Percentiles rank a stretch among this genome's conserved stretches.
phyloP scores from a whole-genome alignment of 2,113 vertebrate genomes.

The Seriola dumerili region DNA sequence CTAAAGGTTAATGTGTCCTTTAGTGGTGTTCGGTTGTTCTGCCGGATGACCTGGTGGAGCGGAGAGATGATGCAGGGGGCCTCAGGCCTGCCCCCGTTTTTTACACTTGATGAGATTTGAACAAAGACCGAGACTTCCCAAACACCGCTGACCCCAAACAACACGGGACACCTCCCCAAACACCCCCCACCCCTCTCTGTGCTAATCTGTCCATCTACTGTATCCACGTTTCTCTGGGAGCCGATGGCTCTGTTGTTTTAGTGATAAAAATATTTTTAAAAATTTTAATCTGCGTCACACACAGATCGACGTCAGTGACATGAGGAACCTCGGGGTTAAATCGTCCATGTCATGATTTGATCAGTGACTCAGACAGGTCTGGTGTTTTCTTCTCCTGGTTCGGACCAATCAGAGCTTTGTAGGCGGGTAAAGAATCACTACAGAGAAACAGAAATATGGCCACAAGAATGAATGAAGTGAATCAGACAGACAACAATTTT shows the following conservation, averaged over 20 bases:
- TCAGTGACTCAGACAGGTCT: neutral
- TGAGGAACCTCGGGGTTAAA: neutral
- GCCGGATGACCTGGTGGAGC: neutral
- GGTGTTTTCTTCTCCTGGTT: neutral
- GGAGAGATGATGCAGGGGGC: conserved; percentile 22
- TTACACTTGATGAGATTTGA: conserved; percentile 70
- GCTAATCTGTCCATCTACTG: conserved; percentile 19
- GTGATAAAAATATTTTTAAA: neutral
- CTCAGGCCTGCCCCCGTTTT: conserved; percentile 69
- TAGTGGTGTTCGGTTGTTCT: neutral
- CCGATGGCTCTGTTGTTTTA: neutral
- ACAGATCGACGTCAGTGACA: neutral
- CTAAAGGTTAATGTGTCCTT: conserved; percentile 6
- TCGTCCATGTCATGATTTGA: neutral
- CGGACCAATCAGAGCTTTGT: neutral
- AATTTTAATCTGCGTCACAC: neutral
- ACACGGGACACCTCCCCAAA: conserved; percentile 32
- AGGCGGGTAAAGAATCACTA: too few relatives aligned
- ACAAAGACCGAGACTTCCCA: conserved; percentile 68
- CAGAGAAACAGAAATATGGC: neutral
- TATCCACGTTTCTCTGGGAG: neutral
- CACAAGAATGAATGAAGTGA: neutral
- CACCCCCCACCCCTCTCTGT: conserved; percentile 4
- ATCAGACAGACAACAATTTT: neutral
- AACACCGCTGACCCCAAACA: conserved; percentile 74